Evolutionary conservation across 2,797 vertebrate species (phyloP), one percentile per base, ranked within the genome.

Genomic region (Danio choprae): DNA sequence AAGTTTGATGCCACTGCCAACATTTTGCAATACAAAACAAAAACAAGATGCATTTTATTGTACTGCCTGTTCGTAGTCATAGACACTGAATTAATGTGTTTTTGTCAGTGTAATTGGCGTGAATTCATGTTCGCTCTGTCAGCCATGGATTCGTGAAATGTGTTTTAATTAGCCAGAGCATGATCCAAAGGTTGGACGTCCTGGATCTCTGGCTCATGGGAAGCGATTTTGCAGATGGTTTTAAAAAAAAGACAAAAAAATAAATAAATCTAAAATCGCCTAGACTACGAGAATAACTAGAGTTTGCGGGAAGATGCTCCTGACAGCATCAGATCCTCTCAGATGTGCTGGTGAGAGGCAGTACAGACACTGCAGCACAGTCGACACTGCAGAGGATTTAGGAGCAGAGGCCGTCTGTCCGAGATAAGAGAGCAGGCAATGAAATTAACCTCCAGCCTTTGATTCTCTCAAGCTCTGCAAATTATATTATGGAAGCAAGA

Each of bases 371-470:
- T 79, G 64, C 67, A 79, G 56, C 55, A 20, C 81, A 81, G 74
- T 71, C 58, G 46, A 48, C 83, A 74, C 81, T 79, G 74, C 83
- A 88, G 83, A 84, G 85, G 78, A 83, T 83, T 84, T 67, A 79
- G 48, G 69, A 80, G 58, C 41, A 86, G 68, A 75, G 51, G 79
- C 80, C 68, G 64, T 87, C 75, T 83, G 65, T 81, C 77, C 18
- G 62, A 85, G 84, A 86, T 85, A 85, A 89, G 63, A 86, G 83
- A 86, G 85, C 82, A 84, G 72, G 84, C 88, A 89, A 91, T 90
- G 46, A 86, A 88, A 91, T 93, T 91, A 91, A 90, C 90, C 89
- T 88, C 77, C 85, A 86, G 86, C 74, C 81, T 87, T 82, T 89
- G 85, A 87, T 90, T 88, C 84, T 88, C 84, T 84, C 81, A 79